These are phyloP conservation scores for Sesamia nonagrioides DNA, from an alignment of 1,140 invertebrate species.

Conservation along the genomic window DNA sequence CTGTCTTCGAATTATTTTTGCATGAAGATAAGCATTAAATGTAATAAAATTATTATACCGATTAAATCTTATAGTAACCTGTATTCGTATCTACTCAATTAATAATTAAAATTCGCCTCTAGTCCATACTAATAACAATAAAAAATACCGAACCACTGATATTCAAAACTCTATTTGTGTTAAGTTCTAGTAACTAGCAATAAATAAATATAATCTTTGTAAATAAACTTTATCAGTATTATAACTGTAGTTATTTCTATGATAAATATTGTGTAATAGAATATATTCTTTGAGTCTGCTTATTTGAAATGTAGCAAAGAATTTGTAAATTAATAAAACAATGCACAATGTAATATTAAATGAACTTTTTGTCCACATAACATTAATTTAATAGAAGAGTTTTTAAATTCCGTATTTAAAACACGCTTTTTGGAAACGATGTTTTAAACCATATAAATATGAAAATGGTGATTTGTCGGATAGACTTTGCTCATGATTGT, in stretches of 20 bases:
- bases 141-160: neutral
- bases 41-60: neutral
- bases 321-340: conserved; percentile 14
- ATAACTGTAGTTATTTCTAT: conserved; percentile 47
- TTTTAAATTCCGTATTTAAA: no score
- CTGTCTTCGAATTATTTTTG: neutral
- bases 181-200: conserved; percentile 20
- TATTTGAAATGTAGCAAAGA: conserved; percentile 21
- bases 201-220: conserved; percentile 48
- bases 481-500: no score
- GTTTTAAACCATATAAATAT: no score
- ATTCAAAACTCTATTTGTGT: neutral
- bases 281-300: conserved; percentile 41
- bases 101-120: conserved; percentile 23
- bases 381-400: no score
- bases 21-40: neutral
- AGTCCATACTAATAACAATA: conserved; percentile 20
- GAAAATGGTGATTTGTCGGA: no score
- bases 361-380: no score
- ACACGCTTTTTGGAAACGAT: no score
- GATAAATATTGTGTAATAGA: conserved; percentile 23
- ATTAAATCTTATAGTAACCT: neutral
- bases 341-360: neutral
- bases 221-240: conserved; percentile 61
- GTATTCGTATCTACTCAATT: conserved; percentile 31